Conservation (phyloP, 2,113 vertebrate genomes). For the Leptobrachium ailaonicum region DNA sequence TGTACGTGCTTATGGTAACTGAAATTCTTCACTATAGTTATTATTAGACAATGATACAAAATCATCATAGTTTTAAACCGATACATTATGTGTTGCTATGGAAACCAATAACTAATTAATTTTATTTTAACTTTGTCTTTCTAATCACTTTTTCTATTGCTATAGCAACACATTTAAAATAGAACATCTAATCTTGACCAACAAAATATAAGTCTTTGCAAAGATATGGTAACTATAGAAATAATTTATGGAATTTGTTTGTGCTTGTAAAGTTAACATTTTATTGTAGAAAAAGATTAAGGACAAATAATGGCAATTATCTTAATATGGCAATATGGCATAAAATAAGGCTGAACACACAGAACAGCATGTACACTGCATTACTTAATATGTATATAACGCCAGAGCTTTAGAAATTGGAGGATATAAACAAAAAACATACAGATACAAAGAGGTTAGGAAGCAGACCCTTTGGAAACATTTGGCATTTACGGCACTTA, state of each 20-base stretch:
- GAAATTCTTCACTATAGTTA: neutral
- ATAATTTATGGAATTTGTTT: neutral
- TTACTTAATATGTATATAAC: too few species aligned
- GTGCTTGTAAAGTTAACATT: too few species aligned
- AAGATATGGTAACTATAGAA: neutral
- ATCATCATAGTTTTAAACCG: neutral
- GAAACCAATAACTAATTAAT: constrained; percentile 44
- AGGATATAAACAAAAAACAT: too few species aligned
- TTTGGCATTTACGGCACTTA: too few species aligned
- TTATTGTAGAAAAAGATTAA: too few species aligned
- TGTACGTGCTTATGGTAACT: neutral
- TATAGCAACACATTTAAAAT: constrained; percentile 45
- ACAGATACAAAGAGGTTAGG: too few species aligned
- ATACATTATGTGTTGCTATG: neutral
- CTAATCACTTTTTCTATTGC: constrained; percentile 39
- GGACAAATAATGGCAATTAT: too few species aligned
- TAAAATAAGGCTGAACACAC: too few species aligned
- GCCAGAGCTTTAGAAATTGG: too few species aligned
- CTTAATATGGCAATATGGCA: too few species aligned
- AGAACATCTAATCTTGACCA: constrained; percentile 39
- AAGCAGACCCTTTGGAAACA: too few species aligned
- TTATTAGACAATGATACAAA: neutral
- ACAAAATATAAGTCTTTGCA: neutral
- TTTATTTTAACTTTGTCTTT: constrained; percentile 43
- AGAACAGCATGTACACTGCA: too few species aligned